These are phyloP conservation scores for Drosophila nannoptera DNA, from an alignment of 1,140 invertebrate genomes.

Conservation along the genomic window DNA sequence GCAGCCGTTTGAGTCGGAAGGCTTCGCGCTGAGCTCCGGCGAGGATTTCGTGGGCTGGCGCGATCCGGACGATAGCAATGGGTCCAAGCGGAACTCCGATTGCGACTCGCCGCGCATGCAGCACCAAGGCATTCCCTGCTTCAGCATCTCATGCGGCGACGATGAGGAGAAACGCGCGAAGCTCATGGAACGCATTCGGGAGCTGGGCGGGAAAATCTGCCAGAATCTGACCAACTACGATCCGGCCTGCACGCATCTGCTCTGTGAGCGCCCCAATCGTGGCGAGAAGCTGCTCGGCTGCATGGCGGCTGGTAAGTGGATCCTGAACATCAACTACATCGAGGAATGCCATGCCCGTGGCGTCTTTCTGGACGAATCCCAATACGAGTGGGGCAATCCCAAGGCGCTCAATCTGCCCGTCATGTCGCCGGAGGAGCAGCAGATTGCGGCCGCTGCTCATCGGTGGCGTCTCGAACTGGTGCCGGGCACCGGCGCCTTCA, in stretches of 20 bases:
- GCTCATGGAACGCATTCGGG: slow-evolving; percentile 79
- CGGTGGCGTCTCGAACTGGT: slow-evolving; percentile 82
- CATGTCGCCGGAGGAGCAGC: slow-evolving; percentile 79
- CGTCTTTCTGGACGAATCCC: slow-evolving; percentile 88
- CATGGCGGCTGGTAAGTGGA: slow-evolving; percentile 92
- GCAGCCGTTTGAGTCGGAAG: slow-evolving; percentile 74
- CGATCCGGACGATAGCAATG: slow-evolving; percentile 69
- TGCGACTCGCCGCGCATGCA: slow-evolving; percentile 42
- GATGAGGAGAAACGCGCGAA: slow-evolving; percentile 55
- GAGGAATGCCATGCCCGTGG: slow-evolving; percentile 83
- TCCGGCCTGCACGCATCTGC: slow-evolving; percentile 86
- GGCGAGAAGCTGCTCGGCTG: slow-evolving; percentile 92
- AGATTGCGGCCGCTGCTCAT: slow-evolving; percentile 82
- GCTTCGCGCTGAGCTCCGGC: slow-evolving; percentile 45
- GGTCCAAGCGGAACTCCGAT: slow-evolving; percentile 41
- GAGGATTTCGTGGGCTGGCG: slow-evolving; percentile 74
- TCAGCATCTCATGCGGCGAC: slow-evolving; percentile 72
- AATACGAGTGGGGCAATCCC: slow-evolving; percentile 88
- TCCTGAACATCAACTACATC: slow-evolving; percentile 89
- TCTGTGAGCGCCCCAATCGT: slow-evolving; percentile 85
- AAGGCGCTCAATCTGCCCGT: slow-evolving; percentile 80
- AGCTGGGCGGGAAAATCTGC: slow-evolving; percentile 83
- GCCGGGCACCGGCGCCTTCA: slow-evolving; percentile 81
- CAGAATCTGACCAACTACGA: slow-evolving; percentile 82
- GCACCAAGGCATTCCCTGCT: slow-evolving; percentile 57